Base-by-base conservation (phyloP, 2,888 invertebrate species). In the Strigamia transsilvanica region DNA sequence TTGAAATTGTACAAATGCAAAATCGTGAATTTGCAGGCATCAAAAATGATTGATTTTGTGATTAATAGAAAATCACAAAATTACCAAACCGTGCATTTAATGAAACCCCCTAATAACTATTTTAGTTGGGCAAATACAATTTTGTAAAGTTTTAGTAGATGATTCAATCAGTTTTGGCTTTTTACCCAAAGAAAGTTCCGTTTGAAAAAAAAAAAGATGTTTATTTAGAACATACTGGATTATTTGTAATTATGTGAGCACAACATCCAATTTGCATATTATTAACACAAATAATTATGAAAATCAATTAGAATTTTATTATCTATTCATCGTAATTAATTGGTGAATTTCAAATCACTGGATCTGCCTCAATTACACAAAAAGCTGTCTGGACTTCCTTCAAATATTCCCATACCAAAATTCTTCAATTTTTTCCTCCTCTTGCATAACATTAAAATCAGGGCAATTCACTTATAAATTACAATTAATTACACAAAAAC, bases 391-490 rank as follows among this genome's bases (percentile, higher is more conserved):
- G 6, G n/a, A 56, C 56, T 56, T 56, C 56, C 56, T 56, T 18
- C 15, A 56, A 56, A n/a, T 56, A 56, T 56, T 56, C 56, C 21
- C 56, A 56, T 56, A 21, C n/a, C n/a, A 9, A 56, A 56, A 56
- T 56, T 56, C 56, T 56, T 56, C 56, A 56, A 18, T 56, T 56
- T 56, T 56, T 56, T 18, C 18, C 9, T n/a, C 15, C 46, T 21
- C 27, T 27, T 27, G 3, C 56, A 5, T n/a, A 56, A 56, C n/a
- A n/a, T 13, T n/a, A 56, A 56, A 56, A 56, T 56, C 56, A 56
- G 56, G 56, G 18, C 56, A 56, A 18, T n/a, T 56, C n/a, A 56
- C 56, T 18, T 56, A 21, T n/a, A 56, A 56, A 15, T 56, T 56
- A 56, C n/a, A 18, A 56, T 21, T 56, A 56, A n/a, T 56, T 38